Evolutionary conservation across 1,140 invertebrate genomes (phyloP).

Genomic region (Atta cephalotes): DNA sequence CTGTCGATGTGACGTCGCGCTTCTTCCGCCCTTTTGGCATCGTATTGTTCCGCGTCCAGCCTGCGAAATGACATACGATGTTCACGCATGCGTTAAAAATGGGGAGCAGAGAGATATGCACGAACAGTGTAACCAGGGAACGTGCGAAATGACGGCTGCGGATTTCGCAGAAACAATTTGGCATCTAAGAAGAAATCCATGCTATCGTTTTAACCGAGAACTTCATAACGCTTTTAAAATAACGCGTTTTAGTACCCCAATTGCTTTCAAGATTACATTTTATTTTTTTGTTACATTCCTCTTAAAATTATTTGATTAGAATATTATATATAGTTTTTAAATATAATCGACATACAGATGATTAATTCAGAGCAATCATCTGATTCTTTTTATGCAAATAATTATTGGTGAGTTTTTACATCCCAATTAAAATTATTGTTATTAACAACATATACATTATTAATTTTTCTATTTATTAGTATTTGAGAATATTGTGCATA

Average conservation of each 20-base stretch:
- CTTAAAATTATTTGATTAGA: neutral
- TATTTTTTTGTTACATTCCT: neutral
- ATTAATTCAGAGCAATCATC: too few species aligned
- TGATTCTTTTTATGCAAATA: too few species aligned
- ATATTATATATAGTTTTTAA: neutral
- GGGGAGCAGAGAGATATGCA: slow-evolving; percentile 54
- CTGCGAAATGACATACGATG: slow-evolving; percentile 76
- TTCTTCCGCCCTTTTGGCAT: slow-evolving; percentile 45
- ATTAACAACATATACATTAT: too few species aligned
- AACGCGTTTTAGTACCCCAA: neutral
- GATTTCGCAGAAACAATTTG: slow-evolving; percentile 70
- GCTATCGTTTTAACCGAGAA: slow-evolving; percentile 49
- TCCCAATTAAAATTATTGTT: too few species aligned
- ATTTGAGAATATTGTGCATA: too few species aligned
- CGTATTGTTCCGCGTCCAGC: slow-evolving; percentile 61
- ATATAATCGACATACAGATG: neutral
- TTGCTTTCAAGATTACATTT: neutral
- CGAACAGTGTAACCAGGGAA: slow-evolving; percentile 51
- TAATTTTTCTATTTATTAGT: too few species aligned
- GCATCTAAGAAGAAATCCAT: slow-evolving; percentile 67
- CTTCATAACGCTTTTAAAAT: slow-evolving; percentile 54
- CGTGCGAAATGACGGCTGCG: slow-evolving; percentile 74
- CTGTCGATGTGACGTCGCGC: slow-evolving; percentile 63
- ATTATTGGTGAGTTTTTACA: too few species aligned
- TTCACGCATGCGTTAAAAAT: slow-evolving; percentile 65